Evolutionary conservation across 2,113 vertebrate species (phyloP).

Genomic region (Hippolais icterina): DNA sequence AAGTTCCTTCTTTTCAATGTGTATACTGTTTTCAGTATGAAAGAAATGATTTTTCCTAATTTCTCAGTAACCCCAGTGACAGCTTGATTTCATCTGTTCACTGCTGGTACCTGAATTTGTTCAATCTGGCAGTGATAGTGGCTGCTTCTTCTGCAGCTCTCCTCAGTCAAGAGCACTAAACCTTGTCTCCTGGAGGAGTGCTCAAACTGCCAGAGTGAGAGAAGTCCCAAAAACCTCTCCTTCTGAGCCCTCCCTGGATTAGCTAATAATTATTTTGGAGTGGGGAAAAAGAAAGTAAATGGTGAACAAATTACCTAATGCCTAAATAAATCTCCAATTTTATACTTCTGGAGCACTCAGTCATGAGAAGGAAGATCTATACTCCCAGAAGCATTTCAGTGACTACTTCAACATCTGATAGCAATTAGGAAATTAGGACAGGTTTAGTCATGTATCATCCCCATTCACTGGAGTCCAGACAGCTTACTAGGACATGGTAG

Average conservation of each 20-base stretch:
- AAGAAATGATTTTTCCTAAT: background rate
- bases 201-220: background rate
- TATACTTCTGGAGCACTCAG: background rate
- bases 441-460: background rate
- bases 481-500: background rate
- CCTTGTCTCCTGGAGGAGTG: background rate
- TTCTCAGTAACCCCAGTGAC: background rate
- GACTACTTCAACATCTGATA: constrained; percentile 1
- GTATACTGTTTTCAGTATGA: background rate
- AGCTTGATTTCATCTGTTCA: background rate
- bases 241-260: background rate
- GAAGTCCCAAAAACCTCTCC: rapidly evolving
- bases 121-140: background rate
- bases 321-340: background rate
- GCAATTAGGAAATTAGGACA: background rate
- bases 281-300: background rate
- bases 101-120: background rate
- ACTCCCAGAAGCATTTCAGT: background rate
- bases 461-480: background rate
- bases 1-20: background rate
- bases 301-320: background rate
- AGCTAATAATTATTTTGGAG: background rate
- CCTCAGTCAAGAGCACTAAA: background rate
- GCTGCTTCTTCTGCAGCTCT: background rate
- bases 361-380: background rate